Percentiles rank a stretch among this genome's conserved stretches.
phyloP scores from a whole-genome alignment of 2,888 invertebrate species.

The Deilephila elpenor region DNA sequence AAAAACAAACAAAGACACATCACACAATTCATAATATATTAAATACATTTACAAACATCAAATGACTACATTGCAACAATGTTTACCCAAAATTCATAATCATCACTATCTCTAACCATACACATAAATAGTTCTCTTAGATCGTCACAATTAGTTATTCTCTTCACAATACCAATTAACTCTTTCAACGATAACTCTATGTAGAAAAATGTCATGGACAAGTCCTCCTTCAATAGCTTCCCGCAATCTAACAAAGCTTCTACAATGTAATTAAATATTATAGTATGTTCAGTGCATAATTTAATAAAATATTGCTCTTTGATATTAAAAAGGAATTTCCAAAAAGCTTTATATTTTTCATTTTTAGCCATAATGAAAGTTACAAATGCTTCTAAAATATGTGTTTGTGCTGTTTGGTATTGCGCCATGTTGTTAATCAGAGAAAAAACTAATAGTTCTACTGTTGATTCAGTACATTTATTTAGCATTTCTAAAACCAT shows the following conservation, averaged over 20 bases:
- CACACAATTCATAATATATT: slow-evolving; percentile 33
- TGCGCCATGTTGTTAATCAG: slow-evolving; percentile 56
- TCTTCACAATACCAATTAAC: slow-evolving; percentile 70
- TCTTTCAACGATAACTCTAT: slow-evolving; percentile 81
- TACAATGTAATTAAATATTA: slow-evolving; percentile 60
- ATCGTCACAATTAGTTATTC: slow-evolving; percentile 66
- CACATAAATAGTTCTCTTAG: slow-evolving; percentile 72
- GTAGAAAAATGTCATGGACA: slow-evolving; percentile 72
- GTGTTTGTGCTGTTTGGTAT: slow-evolving; percentile 47
- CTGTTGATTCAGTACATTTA: slow-evolving; percentile 53
- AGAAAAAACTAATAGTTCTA: slow-evolving; percentile 65
- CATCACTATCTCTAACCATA: slow-evolving; percentile 70
- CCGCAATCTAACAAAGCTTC: slow-evolving; percentile 73
- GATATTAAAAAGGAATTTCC: slow-evolving; percentile 63
- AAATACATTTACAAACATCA: slow-evolving; percentile 24
- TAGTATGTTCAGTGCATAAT: slow-evolving; percentile 62
- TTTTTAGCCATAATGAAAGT: slow-evolving; percentile 55
- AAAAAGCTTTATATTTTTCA: slow-evolving; percentile 59
- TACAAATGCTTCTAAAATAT: slow-evolving; percentile 52
- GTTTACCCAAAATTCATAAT: slow-evolving; percentile 73
- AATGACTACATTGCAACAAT: slow-evolving; percentile 47
- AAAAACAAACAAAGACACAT: slow-evolving; percentile 1
- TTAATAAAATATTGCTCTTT: slow-evolving; percentile 57
- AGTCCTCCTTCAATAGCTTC: slow-evolving; percentile 64
- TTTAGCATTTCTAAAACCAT: slow-evolving; percentile 53